Conservation (phyloP, 2,113 vertebrate genomes). For the Lophotis ruficrista region DNA sequence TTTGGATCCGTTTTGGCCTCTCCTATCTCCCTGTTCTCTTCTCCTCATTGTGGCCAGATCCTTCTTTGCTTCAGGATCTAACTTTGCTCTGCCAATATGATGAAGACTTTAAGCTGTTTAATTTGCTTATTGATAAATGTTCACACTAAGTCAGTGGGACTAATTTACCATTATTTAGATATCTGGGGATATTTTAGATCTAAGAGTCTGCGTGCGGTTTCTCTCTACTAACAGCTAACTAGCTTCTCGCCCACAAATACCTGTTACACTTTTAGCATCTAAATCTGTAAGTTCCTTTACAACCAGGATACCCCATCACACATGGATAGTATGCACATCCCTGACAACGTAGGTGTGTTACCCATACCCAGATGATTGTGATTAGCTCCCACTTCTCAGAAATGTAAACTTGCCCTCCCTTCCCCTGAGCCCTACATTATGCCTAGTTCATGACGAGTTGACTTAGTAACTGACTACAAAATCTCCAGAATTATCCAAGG, state of each 20-base stretch:
- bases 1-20: background rate
- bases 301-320: background rate
- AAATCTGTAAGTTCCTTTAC: background rate
- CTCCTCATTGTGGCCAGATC: background rate
- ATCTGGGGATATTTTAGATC: background rate
- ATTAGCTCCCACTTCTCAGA: background rate
- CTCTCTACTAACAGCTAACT: background rate
- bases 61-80: background rate
- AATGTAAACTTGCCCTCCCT: background rate
- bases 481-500: background rate
- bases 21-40: background rate
- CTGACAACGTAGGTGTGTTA: background rate
- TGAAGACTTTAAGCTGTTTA: background rate
- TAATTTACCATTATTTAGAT: background rate
- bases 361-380: background rate
- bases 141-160: background rate
- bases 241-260: background rate
- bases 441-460: background rate
- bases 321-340: background rate
- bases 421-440: background rate
- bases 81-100: background rate
- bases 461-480: background rate
- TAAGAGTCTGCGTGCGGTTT: background rate
- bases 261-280: background rate
- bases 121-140: background rate